These are phyloP conservation scores for Etia nguti DNA, from an alignment of 2,113 vertebrate species.

Conservation along the genomic window DNA sequence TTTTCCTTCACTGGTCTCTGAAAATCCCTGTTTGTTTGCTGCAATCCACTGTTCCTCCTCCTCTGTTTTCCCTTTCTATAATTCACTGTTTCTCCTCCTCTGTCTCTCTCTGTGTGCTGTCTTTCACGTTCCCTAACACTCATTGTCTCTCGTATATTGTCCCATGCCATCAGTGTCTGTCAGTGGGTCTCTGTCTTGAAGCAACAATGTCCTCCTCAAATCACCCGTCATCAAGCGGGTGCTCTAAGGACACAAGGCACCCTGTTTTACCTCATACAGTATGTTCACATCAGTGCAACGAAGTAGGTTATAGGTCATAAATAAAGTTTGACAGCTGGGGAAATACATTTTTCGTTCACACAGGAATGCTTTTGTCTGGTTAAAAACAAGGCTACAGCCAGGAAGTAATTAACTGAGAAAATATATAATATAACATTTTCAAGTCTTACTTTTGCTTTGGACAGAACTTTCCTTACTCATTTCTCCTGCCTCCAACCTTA, in stretches of 20 bases:
- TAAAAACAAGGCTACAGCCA: background rate
- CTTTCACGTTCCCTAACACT: constrained; percentile 5
- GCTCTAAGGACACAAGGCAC: background rate
- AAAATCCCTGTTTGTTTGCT: constrained; percentile 40
- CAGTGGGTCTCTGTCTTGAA: constrained; percentile 1
- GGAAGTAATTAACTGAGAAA: background rate
- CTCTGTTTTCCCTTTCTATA: constrained; percentile 4
- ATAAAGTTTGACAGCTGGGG: background rate
- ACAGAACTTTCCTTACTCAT: background rate
- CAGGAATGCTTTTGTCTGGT: background rate
- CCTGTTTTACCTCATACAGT: background rate
- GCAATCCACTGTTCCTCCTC: background rate
- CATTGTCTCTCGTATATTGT: background rate
- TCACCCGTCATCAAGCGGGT: constrained; percentile 9
- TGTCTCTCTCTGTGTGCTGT: background rate
- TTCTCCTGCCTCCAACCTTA: background rate
- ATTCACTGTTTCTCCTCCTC: background rate
- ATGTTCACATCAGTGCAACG: background rate
- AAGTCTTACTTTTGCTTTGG: background rate
- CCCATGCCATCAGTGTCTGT: constrained; percentile 14
- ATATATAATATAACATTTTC: background rate
- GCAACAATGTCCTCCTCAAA: constrained; percentile 12
- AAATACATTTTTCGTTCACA: background rate
- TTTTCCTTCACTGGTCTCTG: constrained; percentile 23
- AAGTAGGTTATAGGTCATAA: background rate